Base-by-base conservation (phyloP, 2,888 invertebrate species). In the Odontocolon sp. region DNA sequence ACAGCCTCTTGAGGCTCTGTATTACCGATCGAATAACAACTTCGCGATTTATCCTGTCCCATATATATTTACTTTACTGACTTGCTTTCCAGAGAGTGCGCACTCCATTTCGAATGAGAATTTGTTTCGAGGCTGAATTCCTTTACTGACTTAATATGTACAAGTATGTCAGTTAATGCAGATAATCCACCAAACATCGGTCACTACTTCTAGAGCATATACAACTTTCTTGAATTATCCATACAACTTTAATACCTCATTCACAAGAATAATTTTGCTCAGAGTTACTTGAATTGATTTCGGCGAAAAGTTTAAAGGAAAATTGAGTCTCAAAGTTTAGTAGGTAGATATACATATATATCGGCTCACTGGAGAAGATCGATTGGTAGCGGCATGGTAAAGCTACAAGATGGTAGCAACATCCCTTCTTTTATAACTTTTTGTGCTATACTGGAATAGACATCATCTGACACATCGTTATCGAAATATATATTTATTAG, bases 301-400 rank as follows among this genome's bases (percentile, higher is more conserved):
- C 50, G 64, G 47, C 64, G 36, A 38, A 64, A 64, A 64, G 64
- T 64, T 64, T 36, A 38, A 38, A 16, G 50, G 64, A 26, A 50
- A 64, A 64, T 64, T 50, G 64, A 64, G 64, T 64, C 50, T 50
- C n/a, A 64, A 64, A 64, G 64, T 64, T 64, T 64, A 45, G 26
- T 50, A 64, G 50, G 23, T 50, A 50, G 36, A 47, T 33, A 47
- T 47, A 63, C 63, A 18, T 63, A 21, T 18, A 33, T 23, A 33
- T 47, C 50, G 64, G 23, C 50, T 50, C 28, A 9, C 14, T 8
- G n/a, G 11, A 63, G 63, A 63, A 63, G 47, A 63, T 63, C 63
- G 63, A 63, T 63, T 23, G 63, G 63, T 16, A 50, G 36, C 47
- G 36, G 16, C 5, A n/a, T 23, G 16, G 14, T 61, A 28, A 14